Evolutionary conservation across 2,113 vertebrate species (phyloP).

Genomic region (Regulus satrapa): DNA sequence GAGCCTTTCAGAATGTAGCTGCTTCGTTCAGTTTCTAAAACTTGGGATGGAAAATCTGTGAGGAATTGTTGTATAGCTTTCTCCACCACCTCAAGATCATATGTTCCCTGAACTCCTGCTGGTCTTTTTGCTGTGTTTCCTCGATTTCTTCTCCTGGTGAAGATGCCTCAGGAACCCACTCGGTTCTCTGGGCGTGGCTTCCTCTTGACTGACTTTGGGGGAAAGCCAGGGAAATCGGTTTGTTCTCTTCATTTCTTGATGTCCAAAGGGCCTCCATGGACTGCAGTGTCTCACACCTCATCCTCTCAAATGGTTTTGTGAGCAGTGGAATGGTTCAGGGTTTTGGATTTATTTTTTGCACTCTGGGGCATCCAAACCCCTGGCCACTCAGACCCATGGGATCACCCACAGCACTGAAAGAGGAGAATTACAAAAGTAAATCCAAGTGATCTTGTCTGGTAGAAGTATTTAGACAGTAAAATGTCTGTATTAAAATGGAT

Average conservation of each 20-base stretch:
- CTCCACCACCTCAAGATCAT: not conserved
- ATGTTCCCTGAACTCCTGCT: not conserved
- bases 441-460: not conserved
- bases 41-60: not conserved
- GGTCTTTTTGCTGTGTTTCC: not conserved
- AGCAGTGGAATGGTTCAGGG: not conserved
- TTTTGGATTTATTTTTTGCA: not conserved
- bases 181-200: not conserved
- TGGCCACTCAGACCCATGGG: not conserved
- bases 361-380: not conserved
- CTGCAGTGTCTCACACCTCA: rapidly evolving
- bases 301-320: not conserved
- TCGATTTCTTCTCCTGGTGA: not conserved
- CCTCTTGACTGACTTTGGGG: not conserved
- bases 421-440: not conserved
- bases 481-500: slow-evolving; percentile 1
- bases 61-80: not conserved
- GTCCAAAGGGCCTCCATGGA: not conserved
- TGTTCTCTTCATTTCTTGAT: not conserved
- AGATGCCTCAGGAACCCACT: not conserved
- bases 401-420: not conserved
- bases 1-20: not conserved
- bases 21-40: not conserved
- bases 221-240: not conserved
- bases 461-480: not conserved